Base-by-base conservation (phyloP, 2,888 invertebrate genomes). In the Phyllotreta striolata region DNA sequence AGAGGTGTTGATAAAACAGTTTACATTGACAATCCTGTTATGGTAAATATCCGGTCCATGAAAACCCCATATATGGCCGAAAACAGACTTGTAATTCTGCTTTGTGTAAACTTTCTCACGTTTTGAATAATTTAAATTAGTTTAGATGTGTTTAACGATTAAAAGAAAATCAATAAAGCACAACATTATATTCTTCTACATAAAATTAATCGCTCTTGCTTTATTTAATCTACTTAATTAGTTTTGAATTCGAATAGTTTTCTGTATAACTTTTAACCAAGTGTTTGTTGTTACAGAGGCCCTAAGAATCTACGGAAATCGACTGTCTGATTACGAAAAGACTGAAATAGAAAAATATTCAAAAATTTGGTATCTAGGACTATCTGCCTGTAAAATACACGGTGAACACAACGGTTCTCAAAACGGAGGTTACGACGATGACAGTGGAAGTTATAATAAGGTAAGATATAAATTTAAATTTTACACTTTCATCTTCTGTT, bases 371-470 rank as follows among this genome's bases (percentile, higher is more conserved):
- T 97, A 95, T 83, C 87, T 96, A 72, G 95, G 95, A 0, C 83
- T 95, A 75, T 91, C 93, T 67, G 89, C 94, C 46, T 90, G 88
- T 81, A 95, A 95, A 83, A 91, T 95, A 72, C 91, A 91, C 76
- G 93, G 92, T 13, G 90, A 91, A 74, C 87, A 91, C 72, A 90
- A 90, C 58, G 87, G 90, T 60, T 88, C 91, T 55, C 90, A 92
- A 79, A 95, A 95, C 83, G 89, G 90, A 70, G 95, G 94, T 34
- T 95, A 91, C 77, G 95, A 96, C 75, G 95, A 96, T 76, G 95
- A 95, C 69, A 94, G 94, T 81, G 95, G 95, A 74, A 95, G 95
- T 81, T 97, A 97, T 83, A 92, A 93, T 81, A 97, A 96, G 89
- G 95, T 94, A 82, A 84, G 81, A 43, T 6, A n/a, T 12, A 3